Evolutionary conservation across 2,888 invertebrate genomes (phyloP).

Genomic region (Caradrina kadenii): DNA sequence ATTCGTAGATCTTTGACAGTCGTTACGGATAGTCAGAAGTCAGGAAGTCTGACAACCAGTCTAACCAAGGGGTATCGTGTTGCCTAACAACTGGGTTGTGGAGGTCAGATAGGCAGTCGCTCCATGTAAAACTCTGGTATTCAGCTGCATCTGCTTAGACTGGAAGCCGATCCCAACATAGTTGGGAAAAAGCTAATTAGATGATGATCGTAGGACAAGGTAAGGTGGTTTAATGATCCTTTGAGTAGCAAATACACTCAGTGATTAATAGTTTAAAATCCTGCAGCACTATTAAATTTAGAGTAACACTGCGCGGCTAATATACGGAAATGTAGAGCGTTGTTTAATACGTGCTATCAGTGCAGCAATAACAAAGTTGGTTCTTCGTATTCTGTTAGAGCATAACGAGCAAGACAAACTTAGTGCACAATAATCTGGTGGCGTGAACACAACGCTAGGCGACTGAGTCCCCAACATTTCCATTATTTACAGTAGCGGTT

Average conservation of each 20-base stretch:
- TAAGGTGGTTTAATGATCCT: neutral
- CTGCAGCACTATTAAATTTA: neutral
- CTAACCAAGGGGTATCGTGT: too few relatives aligned
- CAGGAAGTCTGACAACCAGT: too few relatives aligned
- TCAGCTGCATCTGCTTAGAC: too few relatives aligned
- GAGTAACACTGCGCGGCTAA: conserved; percentile 16
- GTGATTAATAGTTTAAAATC: conserved; percentile 1
- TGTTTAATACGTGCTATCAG: conserved; percentile 61
- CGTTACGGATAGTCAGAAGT: too few relatives aligned
- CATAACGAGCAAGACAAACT: conserved; percentile 81
- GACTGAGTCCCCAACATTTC: conserved; percentile 73
- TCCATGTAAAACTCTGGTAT: too few relatives aligned
- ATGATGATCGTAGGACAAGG: neutral
- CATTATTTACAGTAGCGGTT: conserved; percentile 81
- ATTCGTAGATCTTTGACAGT: too few relatives aligned
- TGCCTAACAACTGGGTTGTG: too few relatives aligned
- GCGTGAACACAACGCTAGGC: conserved; percentile 74
- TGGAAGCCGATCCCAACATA: too few relatives aligned
- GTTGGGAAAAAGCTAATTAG: too few relatives aligned
- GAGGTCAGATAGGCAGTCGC: too few relatives aligned
- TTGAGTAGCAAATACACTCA: neutral
- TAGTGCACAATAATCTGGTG: conserved; percentile 81
- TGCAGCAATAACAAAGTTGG: conserved; percentile 75
- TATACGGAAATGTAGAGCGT: conserved; percentile 36
- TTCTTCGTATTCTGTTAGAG: conserved; percentile 74